phyloP scores from a whole-genome alignment of 2,888 invertebrate genomes.

The Torymus aiolomorphi region DNA sequence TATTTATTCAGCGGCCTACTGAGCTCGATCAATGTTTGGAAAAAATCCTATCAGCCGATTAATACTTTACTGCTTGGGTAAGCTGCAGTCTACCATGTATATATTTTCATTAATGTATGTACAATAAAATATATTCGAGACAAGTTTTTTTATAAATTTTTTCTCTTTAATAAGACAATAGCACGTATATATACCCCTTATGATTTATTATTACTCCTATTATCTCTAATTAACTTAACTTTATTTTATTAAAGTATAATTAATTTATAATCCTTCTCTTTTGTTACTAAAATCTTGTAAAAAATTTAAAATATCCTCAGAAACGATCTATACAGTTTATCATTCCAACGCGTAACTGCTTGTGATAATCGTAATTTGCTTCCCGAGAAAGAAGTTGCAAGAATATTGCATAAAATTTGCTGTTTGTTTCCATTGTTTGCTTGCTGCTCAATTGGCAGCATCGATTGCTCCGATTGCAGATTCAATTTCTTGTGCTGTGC shows the following conservation, averaged over 20 bases:
- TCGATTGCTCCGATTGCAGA: constrained; percentile 20
- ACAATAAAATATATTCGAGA: constrained; percentile 68
- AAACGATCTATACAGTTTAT: too few relatives aligned
- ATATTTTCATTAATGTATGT: constrained; percentile 76
- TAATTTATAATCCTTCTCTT: too few relatives aligned
- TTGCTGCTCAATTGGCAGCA: constrained; percentile 29
- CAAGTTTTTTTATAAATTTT: constrained; percentile 18
- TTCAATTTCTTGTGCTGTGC: constrained; percentile 19
- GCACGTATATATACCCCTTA: not conserved
- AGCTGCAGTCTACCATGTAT: constrained; percentile 75
- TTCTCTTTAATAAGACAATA: constrained; percentile 19
- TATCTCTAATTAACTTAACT: too few relatives aligned
- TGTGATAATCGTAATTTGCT: not conserved
- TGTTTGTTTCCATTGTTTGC: constrained; percentile 6
- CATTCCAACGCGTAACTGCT: too few relatives aligned
- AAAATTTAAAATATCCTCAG: too few relatives aligned
- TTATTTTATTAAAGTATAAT: too few relatives aligned
- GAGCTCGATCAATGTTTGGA: constrained; percentile 6
- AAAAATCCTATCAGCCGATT: constrained; percentile 49
- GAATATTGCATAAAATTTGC: not conserved
- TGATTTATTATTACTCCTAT: not conserved
- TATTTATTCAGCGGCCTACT: too few relatives aligned
- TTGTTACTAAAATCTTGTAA: too few relatives aligned
- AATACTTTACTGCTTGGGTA: constrained; percentile 72
- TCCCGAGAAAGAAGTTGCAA: not conserved